phyloP scores from a whole-genome alignment of 2,888 invertebrate species.

The Buathra laborator region DNA sequence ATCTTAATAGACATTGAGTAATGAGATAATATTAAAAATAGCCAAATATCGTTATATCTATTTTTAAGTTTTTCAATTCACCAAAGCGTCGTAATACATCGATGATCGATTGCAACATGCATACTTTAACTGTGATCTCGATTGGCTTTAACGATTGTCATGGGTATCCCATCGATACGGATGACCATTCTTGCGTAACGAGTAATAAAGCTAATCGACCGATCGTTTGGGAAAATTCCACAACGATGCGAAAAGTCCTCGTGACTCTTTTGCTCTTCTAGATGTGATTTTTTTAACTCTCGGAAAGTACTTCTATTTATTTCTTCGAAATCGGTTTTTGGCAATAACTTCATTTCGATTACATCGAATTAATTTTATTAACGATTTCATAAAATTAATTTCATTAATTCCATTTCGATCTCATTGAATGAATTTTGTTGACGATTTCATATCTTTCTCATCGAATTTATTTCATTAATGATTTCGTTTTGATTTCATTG shows the following conservation, averaged over 20 bases:
- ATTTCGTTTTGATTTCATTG: no score
- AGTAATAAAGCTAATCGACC: constrained; percentile 59
- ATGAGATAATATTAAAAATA: not conserved
- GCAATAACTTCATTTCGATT: no score
- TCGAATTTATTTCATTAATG: not conserved
- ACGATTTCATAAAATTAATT: not conserved
- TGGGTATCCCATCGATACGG: constrained; percentile 38
- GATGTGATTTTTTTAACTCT: constrained; percentile 1
- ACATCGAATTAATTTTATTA: no score
- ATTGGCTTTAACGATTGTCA: constrained; percentile 61
- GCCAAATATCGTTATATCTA: not conserved
- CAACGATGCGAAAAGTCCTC: not conserved
- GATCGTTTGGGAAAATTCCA: constrained; percentile 32
- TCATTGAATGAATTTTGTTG: no score
- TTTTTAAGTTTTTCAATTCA: not conserved
- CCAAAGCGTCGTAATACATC: not conserved
- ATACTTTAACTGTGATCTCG: constrained; percentile 29
- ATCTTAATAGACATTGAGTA: not conserved
- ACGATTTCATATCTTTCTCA: no score
- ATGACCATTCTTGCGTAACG: constrained; percentile 43
- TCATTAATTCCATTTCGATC: not conserved
- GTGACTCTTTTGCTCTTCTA: not conserved
- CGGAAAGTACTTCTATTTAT: not conserved
- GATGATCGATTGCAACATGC: not conserved
- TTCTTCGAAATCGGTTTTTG: not conserved